Evolutionary conservation across 2,113 vertebrate species (phyloP).

Genomic region (Eleginops maclovinus): DNA sequence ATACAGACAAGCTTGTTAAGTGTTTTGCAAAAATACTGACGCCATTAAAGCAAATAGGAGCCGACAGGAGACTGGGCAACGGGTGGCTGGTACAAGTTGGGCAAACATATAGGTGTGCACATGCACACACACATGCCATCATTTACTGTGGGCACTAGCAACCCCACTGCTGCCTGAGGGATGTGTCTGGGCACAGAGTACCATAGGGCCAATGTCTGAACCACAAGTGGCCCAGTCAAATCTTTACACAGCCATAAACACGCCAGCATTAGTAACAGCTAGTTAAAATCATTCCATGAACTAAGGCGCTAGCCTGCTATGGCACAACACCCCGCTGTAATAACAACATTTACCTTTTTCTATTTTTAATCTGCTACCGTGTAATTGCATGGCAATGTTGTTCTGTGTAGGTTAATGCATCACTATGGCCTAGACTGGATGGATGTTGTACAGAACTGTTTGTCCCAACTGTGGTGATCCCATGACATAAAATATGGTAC

Average conservation of each 20-base stretch:
- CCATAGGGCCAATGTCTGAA: constrained; percentile 59
- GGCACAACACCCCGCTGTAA: constrained; percentile 28
- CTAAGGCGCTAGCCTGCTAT: constrained; percentile 23
- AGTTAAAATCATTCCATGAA: constrained; percentile 61
- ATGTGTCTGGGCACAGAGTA: constrained; percentile 59
- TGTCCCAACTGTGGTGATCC: not conserved
- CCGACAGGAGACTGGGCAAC: constrained; percentile 39
- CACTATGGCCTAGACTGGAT: not conserved
- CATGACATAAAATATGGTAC: not conserved
- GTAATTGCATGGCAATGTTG: constrained; percentile 1
- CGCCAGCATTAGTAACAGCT: constrained; percentile 68
- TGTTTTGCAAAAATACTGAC: constrained; percentile 42
- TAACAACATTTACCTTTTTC: constrained; percentile 30
- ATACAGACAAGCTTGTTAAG: constrained; percentile 54
- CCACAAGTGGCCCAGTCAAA: constrained; percentile 70
- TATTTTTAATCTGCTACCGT: constrained; percentile 29
- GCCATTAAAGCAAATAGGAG: constrained; percentile 48
- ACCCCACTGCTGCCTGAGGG: constrained; percentile 46
- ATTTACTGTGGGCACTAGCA: constrained; percentile 37
- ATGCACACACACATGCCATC: constrained; percentile 11
- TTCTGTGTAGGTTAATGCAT: not conserved
- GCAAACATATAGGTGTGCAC: constrained; percentile 21
- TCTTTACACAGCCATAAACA: constrained; percentile 72
- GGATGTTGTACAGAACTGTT: not conserved
- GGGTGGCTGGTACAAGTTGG: constrained; percentile 13